phyloP scores from a whole-genome alignment of 2,888 invertebrate genomes.

The Cataglyphis livida region DNA sequence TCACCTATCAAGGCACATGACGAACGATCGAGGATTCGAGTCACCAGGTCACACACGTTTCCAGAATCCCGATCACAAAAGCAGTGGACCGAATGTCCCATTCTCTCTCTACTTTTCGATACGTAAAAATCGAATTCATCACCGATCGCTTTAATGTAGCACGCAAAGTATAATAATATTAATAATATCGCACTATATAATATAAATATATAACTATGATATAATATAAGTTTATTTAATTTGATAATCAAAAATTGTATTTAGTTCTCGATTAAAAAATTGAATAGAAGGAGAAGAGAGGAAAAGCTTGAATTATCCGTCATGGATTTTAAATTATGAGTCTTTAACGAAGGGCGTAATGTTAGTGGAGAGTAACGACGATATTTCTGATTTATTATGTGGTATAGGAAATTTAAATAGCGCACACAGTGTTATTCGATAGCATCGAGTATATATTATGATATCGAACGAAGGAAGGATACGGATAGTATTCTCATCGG shows the following conservation, averaged over 20 bases:
- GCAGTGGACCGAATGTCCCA: constrained; percentile 22
- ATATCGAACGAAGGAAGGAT: constrained; percentile 21
- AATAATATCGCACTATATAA: background rate
- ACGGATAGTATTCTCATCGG: constrained; percentile 30
- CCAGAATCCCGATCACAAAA: constrained; percentile 33
- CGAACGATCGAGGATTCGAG: constrained; percentile 38
- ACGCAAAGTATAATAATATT: background rate
- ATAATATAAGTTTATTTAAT: too few relatives aligned
- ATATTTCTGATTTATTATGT: constrained; percentile 44
- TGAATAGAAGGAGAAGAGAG: background rate
- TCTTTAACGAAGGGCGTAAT: background rate
- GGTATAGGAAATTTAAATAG: constrained; percentile 39
- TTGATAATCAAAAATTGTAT: background rate
- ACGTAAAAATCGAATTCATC: background rate
- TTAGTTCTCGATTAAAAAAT: constrained; percentile 3
- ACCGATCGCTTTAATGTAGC: background rate
- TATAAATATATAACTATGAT: too few relatives aligned
- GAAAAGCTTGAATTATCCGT: constrained; percentile 20
- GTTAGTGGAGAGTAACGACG: background rate
- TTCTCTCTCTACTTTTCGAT: background rate
- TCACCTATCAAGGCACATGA: constrained; percentile 44
- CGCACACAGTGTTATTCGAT: constrained; percentile 29
- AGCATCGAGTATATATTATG: constrained; percentile 32
- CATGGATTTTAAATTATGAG: constrained; percentile 25
- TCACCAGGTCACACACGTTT: constrained; percentile 44